These are phyloP conservation scores for Mnemiopsis leidyi DNA, from an alignment of 37 sponge, comb jelly and placozoan species.

Conservation along the genomic window DNA sequence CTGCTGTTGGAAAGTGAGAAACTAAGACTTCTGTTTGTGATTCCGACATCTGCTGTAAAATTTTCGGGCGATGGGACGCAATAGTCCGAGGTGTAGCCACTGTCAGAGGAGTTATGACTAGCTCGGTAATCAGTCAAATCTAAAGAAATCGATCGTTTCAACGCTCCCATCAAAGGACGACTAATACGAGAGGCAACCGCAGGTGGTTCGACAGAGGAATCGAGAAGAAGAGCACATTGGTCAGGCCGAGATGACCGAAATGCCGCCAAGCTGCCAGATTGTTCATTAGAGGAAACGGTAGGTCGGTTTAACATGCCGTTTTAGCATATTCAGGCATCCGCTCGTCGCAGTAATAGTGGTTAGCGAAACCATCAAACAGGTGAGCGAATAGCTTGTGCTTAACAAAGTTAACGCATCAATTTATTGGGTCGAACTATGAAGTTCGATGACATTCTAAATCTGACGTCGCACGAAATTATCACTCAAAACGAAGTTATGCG, in stretches of 20 bases:
- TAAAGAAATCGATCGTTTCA: neutral
- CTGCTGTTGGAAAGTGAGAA: neutral
- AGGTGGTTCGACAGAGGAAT: neutral
- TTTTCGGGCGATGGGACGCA: neutral
- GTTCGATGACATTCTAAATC: neutral
- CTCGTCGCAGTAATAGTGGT: neutral
- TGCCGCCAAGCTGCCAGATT: neutral
- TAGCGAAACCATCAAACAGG: neutral
- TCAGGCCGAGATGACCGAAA: neutral
- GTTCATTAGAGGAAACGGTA: neutral
- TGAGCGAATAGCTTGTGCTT: neutral
- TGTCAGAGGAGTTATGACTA: neutral
- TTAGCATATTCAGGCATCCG: neutral
- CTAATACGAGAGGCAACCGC: neutral
- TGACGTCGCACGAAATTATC: neutral
- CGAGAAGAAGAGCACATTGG: neutral
- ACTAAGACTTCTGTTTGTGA: neutral
- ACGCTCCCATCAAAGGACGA: neutral
- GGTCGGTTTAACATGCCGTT: neutral
- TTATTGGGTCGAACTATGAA: neutral
- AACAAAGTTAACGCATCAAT: neutral
- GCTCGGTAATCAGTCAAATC: neutral
- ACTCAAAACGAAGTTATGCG: neutral
- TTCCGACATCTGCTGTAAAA: neutral
- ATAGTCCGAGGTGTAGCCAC: neutral